Evolutionary conservation across 92 coral and sea anemone genomes (phyloP).

Genomic region (Siderastrea radians): DNA sequence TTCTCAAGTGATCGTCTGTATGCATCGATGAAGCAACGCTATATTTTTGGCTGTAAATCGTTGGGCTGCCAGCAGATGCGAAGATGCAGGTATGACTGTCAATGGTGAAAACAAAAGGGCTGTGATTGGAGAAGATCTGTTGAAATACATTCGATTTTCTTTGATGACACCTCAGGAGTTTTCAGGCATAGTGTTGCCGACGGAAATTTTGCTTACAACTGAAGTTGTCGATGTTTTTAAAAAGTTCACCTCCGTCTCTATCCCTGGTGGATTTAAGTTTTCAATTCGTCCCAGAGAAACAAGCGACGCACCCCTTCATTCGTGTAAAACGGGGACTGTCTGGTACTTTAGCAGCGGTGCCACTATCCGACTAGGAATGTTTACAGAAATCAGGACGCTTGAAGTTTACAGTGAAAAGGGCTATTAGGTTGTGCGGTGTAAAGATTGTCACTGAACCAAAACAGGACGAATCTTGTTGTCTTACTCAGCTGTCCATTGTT

Average conservation of each 20-base stretch:
- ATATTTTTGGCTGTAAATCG: constrained; percentile 6
- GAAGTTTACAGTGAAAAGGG: background rate
- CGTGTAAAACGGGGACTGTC: background rate
- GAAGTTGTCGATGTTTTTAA: constrained; percentile 15
- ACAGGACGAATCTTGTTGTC: background rate
- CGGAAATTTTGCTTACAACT: background rate
- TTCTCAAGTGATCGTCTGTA: constrained; percentile 8
- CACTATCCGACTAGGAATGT: too few relatives aligned
- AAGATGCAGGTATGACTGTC: background rate
- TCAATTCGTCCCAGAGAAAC: background rate
- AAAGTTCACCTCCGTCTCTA: constrained; percentile 3
- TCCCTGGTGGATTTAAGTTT: background rate
- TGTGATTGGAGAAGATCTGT: constrained; percentile 1
- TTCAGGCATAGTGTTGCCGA: background rate
- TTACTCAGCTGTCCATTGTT: background rate
- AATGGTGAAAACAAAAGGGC: constrained; percentile 17
- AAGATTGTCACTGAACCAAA: background rate
- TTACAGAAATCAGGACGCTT: background rate
- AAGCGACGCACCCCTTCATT: background rate
- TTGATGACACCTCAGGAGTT: constrained; percentile 15
- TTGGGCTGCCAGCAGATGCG: constrained; percentile 24
- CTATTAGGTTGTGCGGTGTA: background rate
- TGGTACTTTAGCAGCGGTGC: too few relatives aligned
- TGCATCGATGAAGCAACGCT: background rate
- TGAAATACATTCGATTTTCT: background rate